A percentile compares a stretch with the other conserved stretches of the same genome.
Evolutionary conservation across 2,888 invertebrate species (phyloP).

Genomic region (Apotomis turbidana): DNA sequence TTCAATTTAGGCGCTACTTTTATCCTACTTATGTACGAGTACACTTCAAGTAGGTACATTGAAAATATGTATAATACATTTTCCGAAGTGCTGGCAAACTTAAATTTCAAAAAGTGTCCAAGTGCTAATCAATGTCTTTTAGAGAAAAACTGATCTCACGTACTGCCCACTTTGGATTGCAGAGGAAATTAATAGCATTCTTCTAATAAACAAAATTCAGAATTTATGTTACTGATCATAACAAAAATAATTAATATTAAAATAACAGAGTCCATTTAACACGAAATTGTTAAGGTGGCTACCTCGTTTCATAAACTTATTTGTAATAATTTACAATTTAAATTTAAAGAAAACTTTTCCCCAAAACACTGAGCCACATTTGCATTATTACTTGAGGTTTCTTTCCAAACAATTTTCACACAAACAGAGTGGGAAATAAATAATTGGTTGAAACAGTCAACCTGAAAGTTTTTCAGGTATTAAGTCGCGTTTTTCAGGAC

Average conservation of each 20-base stretch:
- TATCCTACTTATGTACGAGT: too few species aligned
- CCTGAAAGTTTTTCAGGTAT: background rate
- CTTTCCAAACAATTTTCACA: conserved; percentile 38
- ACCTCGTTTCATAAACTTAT: conserved; percentile 63
- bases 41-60: too few species aligned
- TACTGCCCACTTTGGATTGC: too few species aligned
- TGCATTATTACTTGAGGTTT: conserved; percentile 62
- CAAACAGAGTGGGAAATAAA: conserved; percentile 9
- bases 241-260: background rate
- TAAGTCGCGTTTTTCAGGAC: too few species aligned
- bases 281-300: conserved; percentile 51
- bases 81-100: too few species aligned
- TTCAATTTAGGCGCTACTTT: too few species aligned
- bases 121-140: too few species aligned
- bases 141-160: too few species aligned
- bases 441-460: background rate
- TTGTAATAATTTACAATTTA: conserved; percentile 71
- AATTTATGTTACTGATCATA: background rate
- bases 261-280: conserved; percentile 56
- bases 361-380: conserved; percentile 56
- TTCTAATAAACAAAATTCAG: background rate
- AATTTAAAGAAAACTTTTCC: conserved; percentile 64
- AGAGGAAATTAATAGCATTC: too few species aligned
- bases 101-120: too few species aligned
- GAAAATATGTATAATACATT: too few species aligned